Evolutionary conservation across 1,140 invertebrate species (phyloP).

Genomic region (Vanessa atalanta): DNA sequence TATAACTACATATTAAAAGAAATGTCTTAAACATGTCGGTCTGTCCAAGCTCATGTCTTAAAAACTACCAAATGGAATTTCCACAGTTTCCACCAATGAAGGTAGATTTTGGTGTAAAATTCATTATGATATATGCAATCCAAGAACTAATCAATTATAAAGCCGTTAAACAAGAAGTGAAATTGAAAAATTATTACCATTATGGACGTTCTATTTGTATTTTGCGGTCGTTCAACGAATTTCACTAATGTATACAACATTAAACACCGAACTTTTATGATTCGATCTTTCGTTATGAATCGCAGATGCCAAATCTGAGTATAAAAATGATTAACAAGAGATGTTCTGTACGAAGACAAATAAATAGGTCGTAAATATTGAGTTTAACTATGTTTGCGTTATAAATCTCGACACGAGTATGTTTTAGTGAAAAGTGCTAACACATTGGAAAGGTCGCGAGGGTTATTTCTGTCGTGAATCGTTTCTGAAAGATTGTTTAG

Average conservation of each 20-base stretch:
- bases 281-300: conserved; percentile 24
- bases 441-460: conserved; percentile 27
- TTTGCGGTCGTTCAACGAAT: conserved; percentile 6
- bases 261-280: background rate
- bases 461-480: background rate
- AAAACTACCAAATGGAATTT: no score
- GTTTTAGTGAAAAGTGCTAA: conserved; percentile 35
- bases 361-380: conserved; percentile 46
- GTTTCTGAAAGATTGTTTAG: background rate
- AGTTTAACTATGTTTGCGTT: conserved; percentile 42
- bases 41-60: no score
- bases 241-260: background rate
- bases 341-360: conserved; percentile 32
- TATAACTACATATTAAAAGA: no score
- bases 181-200: background rate
- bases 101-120: no score
- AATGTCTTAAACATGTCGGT: no score
- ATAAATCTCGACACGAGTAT: conserved; percentile 43
- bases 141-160: no score
- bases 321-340: conserved; percentile 48
- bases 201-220: background rate
- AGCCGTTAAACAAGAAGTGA: no score
- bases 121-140: no score
- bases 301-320: conserved; percentile 29
- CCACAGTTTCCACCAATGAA: no score